A percentile compares a stretch with the other conserved stretches of the same genome.
Evolutionary conservation across 1,140 invertebrate species (phyloP).

Genomic region (Bombus ignitus): DNA sequence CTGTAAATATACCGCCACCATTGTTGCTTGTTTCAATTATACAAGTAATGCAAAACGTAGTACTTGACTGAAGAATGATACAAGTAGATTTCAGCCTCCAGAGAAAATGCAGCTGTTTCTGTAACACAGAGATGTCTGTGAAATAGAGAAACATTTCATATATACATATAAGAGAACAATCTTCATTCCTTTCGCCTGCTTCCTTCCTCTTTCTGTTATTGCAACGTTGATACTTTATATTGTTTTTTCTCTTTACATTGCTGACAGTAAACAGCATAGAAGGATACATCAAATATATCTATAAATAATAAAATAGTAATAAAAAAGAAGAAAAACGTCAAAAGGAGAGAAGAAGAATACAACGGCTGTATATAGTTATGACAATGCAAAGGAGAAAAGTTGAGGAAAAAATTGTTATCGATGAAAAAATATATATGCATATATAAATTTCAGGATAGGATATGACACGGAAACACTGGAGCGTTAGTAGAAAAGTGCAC

Average conservation of each 20-base stretch:
- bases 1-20: not conserved
- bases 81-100: not conserved
- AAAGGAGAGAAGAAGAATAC: not conserved
- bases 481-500: not conserved
- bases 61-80: too few species aligned
- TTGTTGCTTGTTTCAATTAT: too few species aligned
- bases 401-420: not conserved
- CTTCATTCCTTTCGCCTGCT: not conserved
- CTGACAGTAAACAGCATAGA: too few species aligned
- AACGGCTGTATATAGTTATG: not conserved
- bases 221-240: not conserved
- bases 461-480: too few species aligned
- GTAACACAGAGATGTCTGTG: not conserved
- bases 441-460: too few species aligned
- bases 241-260: too few species aligned
- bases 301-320: too few species aligned
- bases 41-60: not conserved
- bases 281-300: too few species aligned
- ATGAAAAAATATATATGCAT: not conserved
- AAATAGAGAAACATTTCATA: not conserved
- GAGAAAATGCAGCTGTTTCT: slow-evolving; percentile 1
- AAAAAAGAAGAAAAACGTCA: not conserved
- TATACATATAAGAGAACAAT: not conserved
- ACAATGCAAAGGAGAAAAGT: not conserved
- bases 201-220: not conserved